Evolutionary conservation across 2,113 vertebrate species (phyloP).

Genomic region (Trichechus manatus): DNA sequence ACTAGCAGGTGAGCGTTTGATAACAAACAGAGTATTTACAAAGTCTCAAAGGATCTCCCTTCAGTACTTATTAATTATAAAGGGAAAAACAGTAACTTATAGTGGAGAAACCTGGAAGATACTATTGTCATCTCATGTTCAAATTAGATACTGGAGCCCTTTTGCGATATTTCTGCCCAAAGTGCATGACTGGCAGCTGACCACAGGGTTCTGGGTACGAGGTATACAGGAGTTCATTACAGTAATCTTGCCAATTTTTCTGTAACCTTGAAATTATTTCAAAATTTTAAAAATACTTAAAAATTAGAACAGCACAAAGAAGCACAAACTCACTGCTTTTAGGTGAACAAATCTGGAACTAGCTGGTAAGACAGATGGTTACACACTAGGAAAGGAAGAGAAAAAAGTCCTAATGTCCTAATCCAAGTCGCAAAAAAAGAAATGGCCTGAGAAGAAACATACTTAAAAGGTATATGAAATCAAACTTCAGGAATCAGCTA

Average conservation of each 20-base stretch:
- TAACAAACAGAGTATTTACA: not conserved
- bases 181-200: not conserved
- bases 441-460: not conserved
- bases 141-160: rapidly evolving
- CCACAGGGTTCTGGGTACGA: not conserved
- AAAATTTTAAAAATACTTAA: not conserved
- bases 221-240: rapidly evolving
- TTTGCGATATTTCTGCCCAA: not conserved
- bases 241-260: not conserved
- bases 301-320: not conserved
- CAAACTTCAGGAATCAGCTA: not conserved
- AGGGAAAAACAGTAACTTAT: not conserved
- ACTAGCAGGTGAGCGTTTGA: not conserved
- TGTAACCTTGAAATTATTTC: not conserved
- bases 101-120: not conserved
- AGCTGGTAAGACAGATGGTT: not conserved
- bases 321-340: not conserved
- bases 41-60: no score
- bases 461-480: not conserved
- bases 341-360: not conserved
- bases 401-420: not conserved
- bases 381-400: not conserved
- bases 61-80: not conserved
- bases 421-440: not conserved
- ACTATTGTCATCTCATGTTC: no score